Conservation (phyloP, 2,888 invertebrate genomes). For the Xylota segnis region DNA sequence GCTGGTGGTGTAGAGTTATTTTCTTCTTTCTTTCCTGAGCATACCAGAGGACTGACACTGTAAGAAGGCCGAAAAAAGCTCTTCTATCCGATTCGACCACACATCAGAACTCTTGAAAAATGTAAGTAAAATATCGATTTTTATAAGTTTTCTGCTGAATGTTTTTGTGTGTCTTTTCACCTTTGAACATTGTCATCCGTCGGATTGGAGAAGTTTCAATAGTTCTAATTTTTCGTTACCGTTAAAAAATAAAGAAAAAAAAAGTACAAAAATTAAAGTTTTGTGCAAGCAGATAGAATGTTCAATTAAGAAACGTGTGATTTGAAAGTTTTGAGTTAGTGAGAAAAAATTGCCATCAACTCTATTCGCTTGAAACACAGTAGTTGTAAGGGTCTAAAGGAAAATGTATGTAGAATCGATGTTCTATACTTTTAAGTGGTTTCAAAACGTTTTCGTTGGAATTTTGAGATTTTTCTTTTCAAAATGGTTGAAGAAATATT, state of each 20-base stretch:
- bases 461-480: neutral
- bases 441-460: neutral
- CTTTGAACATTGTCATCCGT: constrained; percentile 34
- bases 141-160: constrained; percentile 71
- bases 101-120: constrained; percentile 72
- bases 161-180: constrained; percentile 62
- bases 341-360: constrained; percentile 20
- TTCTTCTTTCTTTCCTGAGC: constrained; percentile 37
- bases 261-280: neutral
- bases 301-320: neutral
- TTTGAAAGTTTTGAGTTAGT: neutral
- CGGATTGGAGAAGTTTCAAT: constrained; percentile 26
- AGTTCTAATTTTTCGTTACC: neutral
- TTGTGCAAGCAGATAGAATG: constrained; percentile 17
- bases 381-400: constrained; percentile 55
- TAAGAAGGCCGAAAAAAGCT: constrained; percentile 69
- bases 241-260: no score
- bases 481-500: neutral
- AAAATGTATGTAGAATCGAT: constrained; percentile 66
- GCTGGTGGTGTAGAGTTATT: constrained; percentile 72
- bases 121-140: constrained; percentile 77
- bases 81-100: constrained; percentile 65
- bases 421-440: constrained; percentile 44
- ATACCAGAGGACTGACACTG: constrained; percentile 69
- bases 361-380: constrained; percentile 41